Evolutionary conservation across 2,888 invertebrate species (phyloP).

Genomic region (Stratiomys singularior): DNA sequence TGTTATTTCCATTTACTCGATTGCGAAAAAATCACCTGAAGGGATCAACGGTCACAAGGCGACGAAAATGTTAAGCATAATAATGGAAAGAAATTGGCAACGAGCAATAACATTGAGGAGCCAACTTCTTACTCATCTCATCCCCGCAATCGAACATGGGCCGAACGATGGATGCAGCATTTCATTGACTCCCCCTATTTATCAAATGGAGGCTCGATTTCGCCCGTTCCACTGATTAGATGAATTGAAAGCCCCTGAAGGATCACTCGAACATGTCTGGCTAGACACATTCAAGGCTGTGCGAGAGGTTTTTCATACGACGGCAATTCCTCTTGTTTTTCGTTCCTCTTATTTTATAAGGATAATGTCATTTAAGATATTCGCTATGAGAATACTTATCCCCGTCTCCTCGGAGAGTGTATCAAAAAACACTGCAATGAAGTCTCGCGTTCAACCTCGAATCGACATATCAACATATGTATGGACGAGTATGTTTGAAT

Average conservation of each 20-base stretch:
- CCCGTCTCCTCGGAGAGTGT: constrained; percentile 1
- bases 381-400: constrained; percentile 41
- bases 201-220: background rate
- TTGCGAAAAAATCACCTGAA: background rate
- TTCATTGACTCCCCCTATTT: no score
- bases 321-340: constrained; percentile 46
- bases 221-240: constrained; percentile 7
- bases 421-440: constrained; percentile 10
- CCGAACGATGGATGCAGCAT: background rate
- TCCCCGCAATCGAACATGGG: background rate
- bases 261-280: constrained; percentile 51
- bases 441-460: background rate
- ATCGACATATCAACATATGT: background rate
- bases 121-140: background rate
- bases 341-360: constrained; percentile 41
- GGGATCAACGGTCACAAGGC: background rate
- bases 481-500: no score
- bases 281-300: constrained; percentile 51
- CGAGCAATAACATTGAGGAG: background rate
- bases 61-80: background rate
- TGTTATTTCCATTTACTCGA: background rate
- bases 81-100: background rate
- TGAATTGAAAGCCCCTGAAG: constrained; percentile 46
- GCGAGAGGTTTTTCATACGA: constrained; percentile 45
- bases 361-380: constrained; percentile 40